These are phyloP conservation scores for Gavia stellata DNA, from an alignment of 2,113 vertebrate genomes.

Conservation along the genomic window DNA sequence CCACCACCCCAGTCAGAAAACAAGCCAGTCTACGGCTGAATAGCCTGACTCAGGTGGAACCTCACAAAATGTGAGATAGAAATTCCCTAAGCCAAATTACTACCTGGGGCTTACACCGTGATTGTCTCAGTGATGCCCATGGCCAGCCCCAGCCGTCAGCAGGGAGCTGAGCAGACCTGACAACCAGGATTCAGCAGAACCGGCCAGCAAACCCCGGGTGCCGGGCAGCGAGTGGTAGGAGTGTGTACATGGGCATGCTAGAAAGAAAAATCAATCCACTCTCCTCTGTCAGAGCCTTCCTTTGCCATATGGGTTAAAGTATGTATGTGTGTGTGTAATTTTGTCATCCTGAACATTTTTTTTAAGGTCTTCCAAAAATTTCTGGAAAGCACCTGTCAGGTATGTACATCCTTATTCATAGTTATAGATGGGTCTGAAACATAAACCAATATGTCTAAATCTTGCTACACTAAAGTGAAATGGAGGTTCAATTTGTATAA, in stretches of 20 bases:
- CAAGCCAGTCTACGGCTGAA: fast-evolving
- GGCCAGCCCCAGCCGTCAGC: not conserved
- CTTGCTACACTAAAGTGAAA: not conserved
- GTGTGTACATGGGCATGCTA: fast-evolving
- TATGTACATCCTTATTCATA: not conserved
- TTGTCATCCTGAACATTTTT: not conserved
- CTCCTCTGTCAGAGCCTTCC: not conserved
- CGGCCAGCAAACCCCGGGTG: not conserved
- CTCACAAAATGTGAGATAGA: not conserved
- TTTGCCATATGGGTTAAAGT: not conserved
- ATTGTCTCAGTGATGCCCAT: not conserved
- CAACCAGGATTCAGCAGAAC: not conserved
- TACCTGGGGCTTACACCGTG: not conserved
- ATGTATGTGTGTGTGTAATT: fast-evolving
- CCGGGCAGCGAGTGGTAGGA: not conserved
- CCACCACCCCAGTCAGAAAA: not conserved
- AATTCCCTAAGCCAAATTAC: not conserved
- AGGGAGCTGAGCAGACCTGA: not conserved
- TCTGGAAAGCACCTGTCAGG: not conserved
- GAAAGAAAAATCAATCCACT: not conserved
- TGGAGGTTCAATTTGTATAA: not conserved
- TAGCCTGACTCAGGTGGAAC: not conserved
- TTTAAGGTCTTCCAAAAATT: not conserved
- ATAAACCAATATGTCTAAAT: not conserved
- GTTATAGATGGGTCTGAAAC: not conserved